Evolutionary conservation across 2,888 invertebrate genomes (phyloP).

Genomic region (Dorcus hopei): DNA sequence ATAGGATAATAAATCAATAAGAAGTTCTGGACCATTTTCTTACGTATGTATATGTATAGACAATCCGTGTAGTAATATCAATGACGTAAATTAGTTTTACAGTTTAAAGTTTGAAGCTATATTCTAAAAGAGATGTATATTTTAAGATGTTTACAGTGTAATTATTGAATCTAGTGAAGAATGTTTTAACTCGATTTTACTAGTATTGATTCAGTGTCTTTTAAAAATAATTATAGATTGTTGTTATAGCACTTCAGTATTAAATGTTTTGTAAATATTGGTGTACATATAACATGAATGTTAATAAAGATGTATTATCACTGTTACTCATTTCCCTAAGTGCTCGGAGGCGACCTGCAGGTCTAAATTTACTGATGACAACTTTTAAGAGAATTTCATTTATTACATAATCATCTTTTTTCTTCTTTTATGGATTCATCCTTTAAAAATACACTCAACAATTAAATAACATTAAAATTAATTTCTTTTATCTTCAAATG

Average conservation of each 20-base stretch:
- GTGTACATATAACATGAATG: constrained; percentile 19
- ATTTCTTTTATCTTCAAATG: too few species aligned
- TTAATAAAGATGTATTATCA: background rate
- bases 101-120: constrained; percentile 22
- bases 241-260: background rate
- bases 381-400: too few species aligned
- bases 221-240: background rate
- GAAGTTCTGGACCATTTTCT: constrained; percentile 27
- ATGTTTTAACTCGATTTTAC: too few species aligned
- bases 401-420: too few species aligned
- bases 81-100: constrained; percentile 7
- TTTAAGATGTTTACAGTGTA: constrained; percentile 6
- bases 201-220: too few species aligned
- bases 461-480: too few species aligned
- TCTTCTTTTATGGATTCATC: too few species aligned
- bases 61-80: constrained; percentile 21
- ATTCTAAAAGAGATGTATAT: constrained; percentile 27
- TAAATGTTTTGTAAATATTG: constrained; percentile 10
- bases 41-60: constrained; percentile 29
- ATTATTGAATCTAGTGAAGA: background rate
- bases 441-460: too few species aligned
- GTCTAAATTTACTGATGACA: too few species aligned
- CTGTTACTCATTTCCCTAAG: too few species aligned
- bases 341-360: too few species aligned
- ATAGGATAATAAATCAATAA: constrained; percentile 14